Evolutionary conservation across 2,888 invertebrate genomes (phyloP).

Genomic region (Subacronicta megacephala): DNA sequence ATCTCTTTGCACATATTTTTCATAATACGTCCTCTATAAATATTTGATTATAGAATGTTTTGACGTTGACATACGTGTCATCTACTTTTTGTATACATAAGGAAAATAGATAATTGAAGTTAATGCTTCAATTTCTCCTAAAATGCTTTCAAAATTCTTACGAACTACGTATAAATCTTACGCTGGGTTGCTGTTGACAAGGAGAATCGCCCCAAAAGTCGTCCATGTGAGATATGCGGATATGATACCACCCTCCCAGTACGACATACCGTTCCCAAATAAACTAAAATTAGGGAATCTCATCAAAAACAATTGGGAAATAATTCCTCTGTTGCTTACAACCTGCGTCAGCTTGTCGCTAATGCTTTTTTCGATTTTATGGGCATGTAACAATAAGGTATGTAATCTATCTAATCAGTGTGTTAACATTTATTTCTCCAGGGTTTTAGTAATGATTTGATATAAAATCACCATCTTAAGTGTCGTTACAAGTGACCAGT

Average conservation of each 20-base stretch:
- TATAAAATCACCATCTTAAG: not conserved
- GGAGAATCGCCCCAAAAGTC: slow-evolving; percentile 34
- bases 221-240: slow-evolving; percentile 41
- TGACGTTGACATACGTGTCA: slow-evolving; percentile 40
- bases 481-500: not conserved
- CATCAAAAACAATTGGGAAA: slow-evolving; percentile 75
- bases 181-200: slow-evolving; percentile 34
- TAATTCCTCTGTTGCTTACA: slow-evolving; percentile 70
- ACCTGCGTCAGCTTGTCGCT: slow-evolving; percentile 59
- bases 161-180: slow-evolving; percentile 46
- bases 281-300: slow-evolving; percentile 64
- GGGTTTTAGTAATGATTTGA: not conserved
- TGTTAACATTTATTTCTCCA: not conserved
- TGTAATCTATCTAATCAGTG: slow-evolving; percentile 13
- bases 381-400: slow-evolving; percentile 74
- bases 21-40: slow-evolving; percentile 19
- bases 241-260: slow-evolving; percentile 74
- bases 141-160: slow-evolving; percentile 72
- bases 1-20: slow-evolving; percentile 30
- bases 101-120: slow-evolving; percentile 43
- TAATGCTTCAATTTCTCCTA: slow-evolving; percentile 40
- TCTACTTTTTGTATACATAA: slow-evolving; percentile 37
- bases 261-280: slow-evolving; percentile 70
- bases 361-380: slow-evolving; percentile 59
- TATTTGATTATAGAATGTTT: slow-evolving; percentile 47